These are phyloP conservation scores for Harpagus bidentatus DNA, from an alignment of 2,113 vertebrate species.

Conservation along the genomic window DNA sequence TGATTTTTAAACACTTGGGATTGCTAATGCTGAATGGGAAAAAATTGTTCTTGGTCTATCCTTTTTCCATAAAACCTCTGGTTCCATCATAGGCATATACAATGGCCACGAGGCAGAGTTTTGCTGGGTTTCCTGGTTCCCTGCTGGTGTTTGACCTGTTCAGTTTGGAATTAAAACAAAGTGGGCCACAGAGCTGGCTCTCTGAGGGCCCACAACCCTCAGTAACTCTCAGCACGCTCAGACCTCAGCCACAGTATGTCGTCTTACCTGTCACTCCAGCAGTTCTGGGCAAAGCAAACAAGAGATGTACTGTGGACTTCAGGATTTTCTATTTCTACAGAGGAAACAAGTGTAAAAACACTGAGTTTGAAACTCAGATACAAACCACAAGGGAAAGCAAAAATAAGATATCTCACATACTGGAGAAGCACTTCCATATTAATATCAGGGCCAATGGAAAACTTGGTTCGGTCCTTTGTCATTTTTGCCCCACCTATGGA, in stretches of 20 bases:
- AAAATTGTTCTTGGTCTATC: not conserved
- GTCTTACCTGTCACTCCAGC: not conserved
- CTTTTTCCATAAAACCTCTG: not conserved
- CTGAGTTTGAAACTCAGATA: not conserved
- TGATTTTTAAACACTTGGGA: not conserved
- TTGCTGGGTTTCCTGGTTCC: not conserved
- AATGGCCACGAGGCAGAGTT: not conserved
- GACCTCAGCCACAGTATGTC: not conserved
- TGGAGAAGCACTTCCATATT: slow-evolving; percentile 13
- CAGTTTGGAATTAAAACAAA: not conserved
- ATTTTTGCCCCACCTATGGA: slow-evolving; percentile 59
- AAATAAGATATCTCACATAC: not conserved
- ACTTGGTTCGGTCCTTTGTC: slow-evolving; percentile 8
- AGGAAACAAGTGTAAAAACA: not conserved
- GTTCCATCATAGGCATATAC: not conserved
- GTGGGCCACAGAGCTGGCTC: not conserved
- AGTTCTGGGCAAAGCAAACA: not conserved
- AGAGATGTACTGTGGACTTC: not conserved
- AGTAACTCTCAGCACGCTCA: not conserved
- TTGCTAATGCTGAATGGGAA: not conserved
- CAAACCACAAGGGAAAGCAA: not conserved
- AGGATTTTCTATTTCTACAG: not conserved
- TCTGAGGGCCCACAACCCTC: not conserved
- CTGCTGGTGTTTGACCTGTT: not conserved
- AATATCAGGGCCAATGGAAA: slow-evolving; percentile 35